Conservation (phyloP, 2,797 vertebrate genomes). For the Falco naumanni region DNA sequence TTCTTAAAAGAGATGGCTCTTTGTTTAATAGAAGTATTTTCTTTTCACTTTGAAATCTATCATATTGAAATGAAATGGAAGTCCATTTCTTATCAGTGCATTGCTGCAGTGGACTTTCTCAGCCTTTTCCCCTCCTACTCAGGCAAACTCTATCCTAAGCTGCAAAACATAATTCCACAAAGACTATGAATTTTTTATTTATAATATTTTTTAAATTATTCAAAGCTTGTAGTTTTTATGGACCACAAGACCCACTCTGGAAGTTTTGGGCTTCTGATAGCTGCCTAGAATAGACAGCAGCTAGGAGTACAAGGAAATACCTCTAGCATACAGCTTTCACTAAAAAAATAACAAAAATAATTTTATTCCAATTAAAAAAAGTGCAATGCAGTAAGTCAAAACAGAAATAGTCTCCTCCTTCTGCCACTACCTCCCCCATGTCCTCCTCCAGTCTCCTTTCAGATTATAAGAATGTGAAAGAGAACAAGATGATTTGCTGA, state of each 20-base stretch:
- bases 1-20: neutral
- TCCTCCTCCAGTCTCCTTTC: neutral
- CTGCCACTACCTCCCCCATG: rapidly evolving
- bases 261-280: neutral
- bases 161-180: neutral
- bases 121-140: neutral
- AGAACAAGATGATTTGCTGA: neutral
- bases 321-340: neutral
- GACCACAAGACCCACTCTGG: neutral
- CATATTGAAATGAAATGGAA: neutral
- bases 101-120: neutral
- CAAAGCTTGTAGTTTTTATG: neutral
- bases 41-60: neutral
- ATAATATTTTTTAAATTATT: neutral
- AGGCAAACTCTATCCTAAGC: neutral
- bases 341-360: too few species aligned
- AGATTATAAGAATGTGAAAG: neutral
- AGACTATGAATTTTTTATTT: neutral
- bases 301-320: neutral
- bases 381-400: neutral
- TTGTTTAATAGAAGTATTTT: neutral
- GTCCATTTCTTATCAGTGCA: neutral
- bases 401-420: neutral
- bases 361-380: neutral
- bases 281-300: neutral